Evolutionary conservation across 1,140 invertebrate genomes (phyloP).

Genomic region (Leptinotarsa lineolata): DNA sequence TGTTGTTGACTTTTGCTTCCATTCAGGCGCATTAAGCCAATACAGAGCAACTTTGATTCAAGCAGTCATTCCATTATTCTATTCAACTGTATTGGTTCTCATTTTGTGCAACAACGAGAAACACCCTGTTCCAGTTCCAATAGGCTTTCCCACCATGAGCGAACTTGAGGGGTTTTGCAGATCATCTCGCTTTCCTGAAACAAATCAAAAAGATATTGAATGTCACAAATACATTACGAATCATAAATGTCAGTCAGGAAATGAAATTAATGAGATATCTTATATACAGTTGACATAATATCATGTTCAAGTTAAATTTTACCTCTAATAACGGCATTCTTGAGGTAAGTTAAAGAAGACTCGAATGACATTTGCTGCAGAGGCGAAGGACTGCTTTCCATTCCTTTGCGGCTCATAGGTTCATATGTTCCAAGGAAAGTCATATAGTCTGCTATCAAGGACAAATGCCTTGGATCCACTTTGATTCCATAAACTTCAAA

Average conservation of each 20-base stretch:
- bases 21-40: too few species aligned
- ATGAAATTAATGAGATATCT: too few species aligned
- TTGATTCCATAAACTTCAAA: conserved; percentile 96
- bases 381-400: conserved; percentile 85
- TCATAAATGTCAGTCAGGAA: too few species aligned
- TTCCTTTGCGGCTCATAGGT: conserved; percentile 88
- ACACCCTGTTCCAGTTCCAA: conserved; percentile 82
- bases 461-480: conserved; percentile 92
- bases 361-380: conserved; percentile 99
- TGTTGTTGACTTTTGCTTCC: too few species aligned
- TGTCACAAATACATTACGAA: neutral
- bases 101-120: conserved; percentile 58
- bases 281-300: too few species aligned
- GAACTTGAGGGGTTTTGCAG: conserved; percentile 87
- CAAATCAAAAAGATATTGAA: conserved; percentile 27
- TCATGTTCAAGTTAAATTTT: conserved; percentile 27
- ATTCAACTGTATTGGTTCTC: too few species aligned
- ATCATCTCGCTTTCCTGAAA: conserved; percentile 70
- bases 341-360: conserved; percentile 86
- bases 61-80: too few species aligned
- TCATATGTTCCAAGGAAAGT: conserved; percentile 89
- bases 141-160: conserved; percentile 83
- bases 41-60: too few species aligned
- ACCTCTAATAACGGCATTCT: conserved; percentile 75
- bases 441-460: conserved; percentile 96